Evolutionary conservation across 2,797 vertebrate genomes (phyloP).

Genomic region (Telmatherina bonti): DNA sequence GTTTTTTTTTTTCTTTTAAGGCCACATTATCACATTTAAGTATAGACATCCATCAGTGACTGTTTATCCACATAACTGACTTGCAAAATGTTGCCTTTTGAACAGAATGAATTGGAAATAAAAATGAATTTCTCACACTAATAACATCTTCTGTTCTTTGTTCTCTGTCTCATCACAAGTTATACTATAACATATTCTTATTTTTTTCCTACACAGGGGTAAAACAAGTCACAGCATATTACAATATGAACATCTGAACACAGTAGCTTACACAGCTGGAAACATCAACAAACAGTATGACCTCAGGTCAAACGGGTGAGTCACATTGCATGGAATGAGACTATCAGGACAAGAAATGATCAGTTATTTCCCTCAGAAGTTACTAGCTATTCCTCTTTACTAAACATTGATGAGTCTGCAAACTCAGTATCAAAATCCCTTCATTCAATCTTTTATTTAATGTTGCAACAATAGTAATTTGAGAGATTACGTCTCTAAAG

Average conservation of each 20-base stretch:
- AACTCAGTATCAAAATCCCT: conserved; percentile 20
- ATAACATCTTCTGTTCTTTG: conserved; percentile 2
- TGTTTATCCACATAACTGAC: not conserved
- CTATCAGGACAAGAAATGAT: conserved; percentile 2
- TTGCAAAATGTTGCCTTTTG: conserved; percentile 16
- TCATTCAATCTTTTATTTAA: not conserved
- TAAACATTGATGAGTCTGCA: not conserved
- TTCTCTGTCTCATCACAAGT: conserved; percentile 19
- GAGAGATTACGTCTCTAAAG: not conserved
- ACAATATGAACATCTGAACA: conserved; percentile 21
- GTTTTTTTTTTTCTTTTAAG: conserved; percentile 31
- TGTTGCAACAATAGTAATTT: conserved; percentile 3
- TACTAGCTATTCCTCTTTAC: not conserved
- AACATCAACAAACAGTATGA: conserved; percentile 36
- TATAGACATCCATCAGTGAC: conserved; percentile 12
- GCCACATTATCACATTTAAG: conserved; percentile 35
- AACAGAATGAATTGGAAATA: conserved; percentile 5
- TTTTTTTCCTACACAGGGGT: not conserved
- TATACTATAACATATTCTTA: not conserved
- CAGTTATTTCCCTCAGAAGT: not conserved
- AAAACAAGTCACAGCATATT: conserved; percentile 26
- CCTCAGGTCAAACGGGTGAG: conserved; percentile 4
- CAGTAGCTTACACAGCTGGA: conserved; percentile 18
- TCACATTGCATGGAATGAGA: conserved; percentile 16
- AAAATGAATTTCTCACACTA: conserved; percentile 5